Evolutionary conservation across 2,888 invertebrate genomes (phyloP).

Genomic region (Masnerella sp.): DNA sequence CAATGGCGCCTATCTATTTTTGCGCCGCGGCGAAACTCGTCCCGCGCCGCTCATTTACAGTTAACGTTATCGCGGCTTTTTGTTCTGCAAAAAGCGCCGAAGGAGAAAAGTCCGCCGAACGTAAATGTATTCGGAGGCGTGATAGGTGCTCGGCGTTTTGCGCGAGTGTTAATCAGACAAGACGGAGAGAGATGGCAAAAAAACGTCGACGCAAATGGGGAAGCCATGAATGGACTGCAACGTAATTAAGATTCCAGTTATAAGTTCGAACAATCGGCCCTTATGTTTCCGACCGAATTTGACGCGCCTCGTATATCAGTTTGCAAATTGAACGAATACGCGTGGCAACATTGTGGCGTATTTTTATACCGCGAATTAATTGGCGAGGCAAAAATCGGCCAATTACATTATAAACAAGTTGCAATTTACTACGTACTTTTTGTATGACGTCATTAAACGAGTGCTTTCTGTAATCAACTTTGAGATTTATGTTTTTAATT

Average conservation of each 20-base stretch:
- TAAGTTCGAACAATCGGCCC: constrained; percentile 27
- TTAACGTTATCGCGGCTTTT: constrained; percentile 40
- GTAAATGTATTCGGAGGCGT: constrained; percentile 29
- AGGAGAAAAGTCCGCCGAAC: constrained; percentile 31
- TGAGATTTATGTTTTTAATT: too few species aligned
- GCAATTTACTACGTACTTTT: too few species aligned
- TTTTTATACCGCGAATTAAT: constrained; percentile 7
- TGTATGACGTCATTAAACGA: too few species aligned
- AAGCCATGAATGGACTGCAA: constrained; percentile 66
- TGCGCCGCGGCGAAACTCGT: constrained; percentile 27
- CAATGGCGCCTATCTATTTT: constrained; percentile 37
- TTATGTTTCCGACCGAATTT: constrained; percentile 10
- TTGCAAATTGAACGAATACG: constrained; percentile 15
- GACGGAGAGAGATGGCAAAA: constrained; percentile 6
- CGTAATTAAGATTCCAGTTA: constrained; percentile 70
- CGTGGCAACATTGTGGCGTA: too few species aligned
- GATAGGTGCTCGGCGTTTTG: constrained; percentile 39
- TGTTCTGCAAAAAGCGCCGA: constrained; percentile 39
- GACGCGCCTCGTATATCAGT: constrained; percentile 1
- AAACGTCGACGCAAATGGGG: constrained; percentile 42
- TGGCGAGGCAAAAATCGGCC: too few species aligned
- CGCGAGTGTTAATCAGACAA: constrained; percentile 61
- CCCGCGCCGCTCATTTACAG: constrained; percentile 45
- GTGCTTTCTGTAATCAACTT: too few species aligned
- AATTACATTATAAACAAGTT: too few species aligned